Base-by-base conservation (phyloP, 1,140 invertebrate genomes). In the Diorhabda elongata region DNA sequence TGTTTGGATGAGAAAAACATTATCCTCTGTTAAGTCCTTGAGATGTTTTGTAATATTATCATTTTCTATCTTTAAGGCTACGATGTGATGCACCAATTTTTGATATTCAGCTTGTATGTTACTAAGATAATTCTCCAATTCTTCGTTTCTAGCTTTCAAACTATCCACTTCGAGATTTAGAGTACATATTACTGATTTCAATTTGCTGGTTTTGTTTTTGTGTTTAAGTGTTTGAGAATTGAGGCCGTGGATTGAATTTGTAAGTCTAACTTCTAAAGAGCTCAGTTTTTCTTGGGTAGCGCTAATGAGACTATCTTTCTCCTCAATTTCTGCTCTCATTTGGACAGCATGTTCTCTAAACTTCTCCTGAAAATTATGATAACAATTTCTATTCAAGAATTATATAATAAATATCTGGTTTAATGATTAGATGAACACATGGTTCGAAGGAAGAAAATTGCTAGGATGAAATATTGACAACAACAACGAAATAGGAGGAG, bases 231-330 rank as follows among this genome's bases (percentile, higher is more conserved):
- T 75, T 68, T 78, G 76, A 44, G 59, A 67, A 7, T 68, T 69
- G 3, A 79, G 67, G 5, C 64, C 64, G 8, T 69, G 63, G 58
- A 81, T 77, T 3, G 77, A 78, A 44, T 71, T 71, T 41, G 74
- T 75, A 42, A 81, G 69, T 69, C 80, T 71, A 5, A 65, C 61
- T 71, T 80, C 71, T 5, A 81, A 72, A 5, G 69, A 68, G n/a
- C 73, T 74, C 7, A 82, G 68, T 69, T 79, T 75, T 69, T 77
- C 73, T 73, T 80, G 77, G 2, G 78, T 77, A 26, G 68, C 61
- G n/a, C 57, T 61, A 57, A 81, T 76, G n/a, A 80, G 8, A 3
- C 61, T 63, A 42, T 76, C 72, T 71, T 81, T 82, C 47, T 76
- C 71, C 62, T 78, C 76, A 8, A 82, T 47, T 68, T 81, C 76